A percentile compares a stretch with the other conserved stretches of the same genome.
These are phyloP conservation scores for Arnoldichthys spilopterus DNA, from an alignment of 2,797 vertebrate genomes.

Conservation along the genomic window DNA sequence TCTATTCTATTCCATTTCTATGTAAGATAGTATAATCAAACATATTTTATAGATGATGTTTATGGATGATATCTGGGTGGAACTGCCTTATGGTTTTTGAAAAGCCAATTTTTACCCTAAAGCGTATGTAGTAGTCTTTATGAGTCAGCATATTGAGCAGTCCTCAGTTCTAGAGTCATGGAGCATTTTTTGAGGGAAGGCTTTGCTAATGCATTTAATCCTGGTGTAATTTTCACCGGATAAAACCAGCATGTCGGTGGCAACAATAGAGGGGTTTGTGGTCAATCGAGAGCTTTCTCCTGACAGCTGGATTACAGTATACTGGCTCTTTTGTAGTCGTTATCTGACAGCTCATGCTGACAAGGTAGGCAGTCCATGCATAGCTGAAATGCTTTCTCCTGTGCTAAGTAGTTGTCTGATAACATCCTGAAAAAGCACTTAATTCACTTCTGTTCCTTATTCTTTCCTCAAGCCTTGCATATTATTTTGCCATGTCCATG, in stretches of 20 bases:
- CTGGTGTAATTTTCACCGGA: conserved; percentile 63
- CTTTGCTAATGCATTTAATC: conserved; percentile 66
- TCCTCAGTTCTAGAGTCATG: conserved; percentile 66
- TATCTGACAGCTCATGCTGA: conserved; percentile 56
- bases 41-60: no score
- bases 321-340: conserved; percentile 48
- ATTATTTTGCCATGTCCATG: not conserved
- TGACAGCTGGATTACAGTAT: conserved; percentile 66
- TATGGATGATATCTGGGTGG: no score
- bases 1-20: no score
- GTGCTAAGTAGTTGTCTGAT: conserved; percentile 48
- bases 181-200: conserved; percentile 63
- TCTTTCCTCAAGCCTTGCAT: conserved; percentile 26
- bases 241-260: conserved; percentile 59
- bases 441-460: conserved; percentile 41
- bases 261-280: conserved; percentile 67
- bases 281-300: conserved; percentile 48
- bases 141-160: conserved; percentile 24
- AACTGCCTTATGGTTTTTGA: no score
- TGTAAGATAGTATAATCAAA: no score
- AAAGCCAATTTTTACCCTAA: not conserved
- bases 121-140: not conserved
- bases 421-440: conserved; percentile 32
- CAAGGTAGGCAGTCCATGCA: conserved; percentile 56
- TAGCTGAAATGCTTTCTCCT: conserved; percentile 63